These are phyloP conservation scores for Astur gentilis DNA, from an alignment of 2,113 vertebrate genomes.

Conservation along the genomic window DNA sequence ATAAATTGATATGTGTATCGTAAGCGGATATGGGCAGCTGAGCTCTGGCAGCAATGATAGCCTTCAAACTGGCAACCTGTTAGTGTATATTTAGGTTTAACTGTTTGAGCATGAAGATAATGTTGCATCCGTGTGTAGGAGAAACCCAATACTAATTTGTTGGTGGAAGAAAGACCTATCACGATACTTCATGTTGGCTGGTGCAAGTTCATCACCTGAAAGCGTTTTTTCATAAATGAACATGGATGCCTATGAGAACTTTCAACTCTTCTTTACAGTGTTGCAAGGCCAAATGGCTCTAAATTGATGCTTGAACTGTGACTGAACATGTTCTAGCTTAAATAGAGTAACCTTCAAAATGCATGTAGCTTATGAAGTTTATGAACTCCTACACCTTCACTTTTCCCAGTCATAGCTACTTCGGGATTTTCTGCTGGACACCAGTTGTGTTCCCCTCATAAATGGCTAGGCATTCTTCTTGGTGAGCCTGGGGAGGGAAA, in stretches of 20 bases:
- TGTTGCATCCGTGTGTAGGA: conserved; percentile 16
- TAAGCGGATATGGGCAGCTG: conserved; percentile 32
- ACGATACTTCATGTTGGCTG: neutral
- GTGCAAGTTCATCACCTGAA: neutral
- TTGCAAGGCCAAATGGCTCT: neutral
- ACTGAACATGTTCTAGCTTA: neutral
- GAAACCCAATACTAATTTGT: neutral
- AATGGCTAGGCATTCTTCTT: neutral
- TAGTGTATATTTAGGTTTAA: conserved; percentile 29
- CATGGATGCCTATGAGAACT: neutral
- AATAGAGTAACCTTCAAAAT: neutral
- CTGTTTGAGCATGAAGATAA: neutral
- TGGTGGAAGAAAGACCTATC: neutral
- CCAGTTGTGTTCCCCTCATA: neutral
- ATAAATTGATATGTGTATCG: neutral
- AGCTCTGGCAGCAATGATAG: neutral
- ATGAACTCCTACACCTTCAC: neutral
- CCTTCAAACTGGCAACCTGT: neutral
- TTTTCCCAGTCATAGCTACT: neutral
- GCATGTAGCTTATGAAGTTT: neutral
- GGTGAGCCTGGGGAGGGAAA: neutral
- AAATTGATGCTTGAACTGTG: neutral
- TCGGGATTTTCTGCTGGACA: neutral
- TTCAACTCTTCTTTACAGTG: neutral
- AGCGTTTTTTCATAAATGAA: neutral